Evolutionary conservation across 2,797 vertebrate genomes (phyloP).

Genomic region (Chromis chromis): DNA sequence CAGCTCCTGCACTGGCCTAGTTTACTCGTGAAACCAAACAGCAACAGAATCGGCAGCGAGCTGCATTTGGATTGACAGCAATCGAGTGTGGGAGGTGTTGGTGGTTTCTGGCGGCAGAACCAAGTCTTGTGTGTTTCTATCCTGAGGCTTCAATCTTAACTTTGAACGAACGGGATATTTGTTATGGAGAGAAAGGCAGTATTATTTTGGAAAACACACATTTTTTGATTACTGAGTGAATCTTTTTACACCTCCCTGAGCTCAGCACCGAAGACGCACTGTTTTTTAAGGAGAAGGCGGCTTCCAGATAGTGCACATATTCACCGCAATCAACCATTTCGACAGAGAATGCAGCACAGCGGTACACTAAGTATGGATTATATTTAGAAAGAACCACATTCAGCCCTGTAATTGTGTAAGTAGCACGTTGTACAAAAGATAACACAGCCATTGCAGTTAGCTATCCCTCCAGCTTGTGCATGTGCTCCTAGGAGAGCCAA

Average conservation of each 20-base stretch:
- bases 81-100: conserved; percentile 13
- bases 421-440: conserved; percentile 8
- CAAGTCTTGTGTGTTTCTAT: background rate
- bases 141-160: background rate
- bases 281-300: background rate
- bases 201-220: background rate
- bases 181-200: background rate
- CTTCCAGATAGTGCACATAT: background rate
- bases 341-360: background rate
- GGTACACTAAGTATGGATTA: background rate
- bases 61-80: conserved; percentile 17
- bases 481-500: conserved; percentile 11
- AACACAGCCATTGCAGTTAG: background rate
- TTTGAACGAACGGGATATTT: conserved; percentile 1
- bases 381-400: conserved; percentile 3
- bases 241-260: background rate
- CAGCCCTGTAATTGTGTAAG: conserved; percentile 1
- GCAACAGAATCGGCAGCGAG: conserved; percentile 3
- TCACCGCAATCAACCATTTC: background rate
- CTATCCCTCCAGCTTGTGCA: background rate
- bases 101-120: background rate
- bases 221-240: background rate
- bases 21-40: conserved; percentile 2
- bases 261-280: background rate
- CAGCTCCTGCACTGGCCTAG: background rate